These are phyloP conservation scores for Orientallactaga bullata DNA, from an alignment of 2,113 vertebrate genomes.

Conservation along the genomic window DNA sequence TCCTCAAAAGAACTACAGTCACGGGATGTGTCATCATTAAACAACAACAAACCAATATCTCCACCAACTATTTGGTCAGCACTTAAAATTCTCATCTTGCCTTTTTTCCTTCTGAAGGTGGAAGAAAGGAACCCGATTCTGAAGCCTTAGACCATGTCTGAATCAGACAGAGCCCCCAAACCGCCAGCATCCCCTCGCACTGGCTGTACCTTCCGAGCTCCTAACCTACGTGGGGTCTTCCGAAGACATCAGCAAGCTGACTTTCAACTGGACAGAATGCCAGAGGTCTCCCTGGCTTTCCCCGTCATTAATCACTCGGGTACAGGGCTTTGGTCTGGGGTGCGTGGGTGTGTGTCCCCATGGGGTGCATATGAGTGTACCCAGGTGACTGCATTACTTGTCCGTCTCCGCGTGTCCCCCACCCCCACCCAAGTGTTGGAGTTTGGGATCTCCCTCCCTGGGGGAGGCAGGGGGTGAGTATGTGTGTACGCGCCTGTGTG, in stretches of 20 bases:
- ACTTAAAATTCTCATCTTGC: slow-evolving; percentile 63
- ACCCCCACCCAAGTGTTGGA: not conserved
- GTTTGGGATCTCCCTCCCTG: not conserved
- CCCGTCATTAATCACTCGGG: not conserved
- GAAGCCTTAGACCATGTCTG: slow-evolving; percentile 22
- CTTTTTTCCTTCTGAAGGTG: not conserved
- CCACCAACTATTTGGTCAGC: not conserved
- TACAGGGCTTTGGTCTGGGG: not conserved
- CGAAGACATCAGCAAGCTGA: not conserved
- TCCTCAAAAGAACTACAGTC: slow-evolving; percentile 78
- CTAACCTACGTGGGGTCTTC: not conserved
- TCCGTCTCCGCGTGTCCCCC: not conserved
- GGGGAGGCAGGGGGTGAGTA: not conserved
- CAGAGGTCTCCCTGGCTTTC: slow-evolving; percentile 4
- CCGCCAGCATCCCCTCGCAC: not conserved
- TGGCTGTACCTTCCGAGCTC: not conserved
- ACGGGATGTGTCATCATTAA: slow-evolving; percentile 77
- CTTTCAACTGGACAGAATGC: not conserved
- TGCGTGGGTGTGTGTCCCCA: not conserved
- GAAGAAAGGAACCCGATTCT: not conserved
- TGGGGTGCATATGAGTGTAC: not conserved
- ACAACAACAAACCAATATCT: not conserved
- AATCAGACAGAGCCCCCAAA: not conserved
- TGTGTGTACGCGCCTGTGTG: not conserved
- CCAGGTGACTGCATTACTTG: not conserved